These are phyloP conservation scores for Olivierus martensii DNA, from an alignment of 1,140 invertebrate genomes.

Conservation along the genomic window DNA sequence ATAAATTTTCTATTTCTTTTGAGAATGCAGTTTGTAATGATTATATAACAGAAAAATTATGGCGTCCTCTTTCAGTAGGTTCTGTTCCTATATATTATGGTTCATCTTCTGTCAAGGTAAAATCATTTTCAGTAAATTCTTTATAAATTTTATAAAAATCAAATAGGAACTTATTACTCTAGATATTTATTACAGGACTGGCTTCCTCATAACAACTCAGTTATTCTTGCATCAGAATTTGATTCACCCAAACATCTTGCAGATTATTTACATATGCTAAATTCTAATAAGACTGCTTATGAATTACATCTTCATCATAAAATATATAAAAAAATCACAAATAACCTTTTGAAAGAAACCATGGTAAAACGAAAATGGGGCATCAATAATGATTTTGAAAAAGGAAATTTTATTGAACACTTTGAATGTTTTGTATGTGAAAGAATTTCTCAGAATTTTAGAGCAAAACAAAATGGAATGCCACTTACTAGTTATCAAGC, in stretches of 20 bases:
- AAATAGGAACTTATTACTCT: slow-evolving; percentile 1
- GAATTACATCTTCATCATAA: slow-evolving; percentile 34
- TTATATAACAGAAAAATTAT: slow-evolving; percentile 81
- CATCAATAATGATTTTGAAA: slow-evolving; percentile 26
- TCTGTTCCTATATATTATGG: slow-evolving; percentile 68
- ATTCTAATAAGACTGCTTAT: slow-evolving; percentile 42
- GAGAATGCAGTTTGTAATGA: slow-evolving; percentile 77
- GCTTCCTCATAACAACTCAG: slow-evolving; percentile 46
- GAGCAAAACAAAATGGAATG: background rate
- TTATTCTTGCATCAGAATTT: slow-evolving; percentile 44
- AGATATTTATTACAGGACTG: slow-evolving; percentile 38
- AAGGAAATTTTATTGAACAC: slow-evolving; percentile 36
- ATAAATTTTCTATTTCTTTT: slow-evolving; percentile 71
- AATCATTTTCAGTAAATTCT: slow-evolving; percentile 2
- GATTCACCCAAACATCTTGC: slow-evolving; percentile 39
- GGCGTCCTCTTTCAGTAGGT: slow-evolving; percentile 60
- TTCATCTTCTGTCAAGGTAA: slow-evolving; percentile 43
- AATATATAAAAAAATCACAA: slow-evolving; percentile 23
- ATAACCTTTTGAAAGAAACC: slow-evolving; percentile 28
- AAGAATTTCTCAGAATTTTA: slow-evolving; percentile 19
- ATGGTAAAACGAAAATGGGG: slow-evolving; percentile 31
- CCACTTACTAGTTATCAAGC: slow-evolving; percentile 18
- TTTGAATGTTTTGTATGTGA: slow-evolving; percentile 52
- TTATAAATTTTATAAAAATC: background rate
- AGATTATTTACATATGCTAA: slow-evolving; percentile 37